Percentiles rank a stretch among this genome's conserved stretches.
Conservation (phyloP, 1,140 invertebrate species). For the Panagrolaimus sp. region DNA sequence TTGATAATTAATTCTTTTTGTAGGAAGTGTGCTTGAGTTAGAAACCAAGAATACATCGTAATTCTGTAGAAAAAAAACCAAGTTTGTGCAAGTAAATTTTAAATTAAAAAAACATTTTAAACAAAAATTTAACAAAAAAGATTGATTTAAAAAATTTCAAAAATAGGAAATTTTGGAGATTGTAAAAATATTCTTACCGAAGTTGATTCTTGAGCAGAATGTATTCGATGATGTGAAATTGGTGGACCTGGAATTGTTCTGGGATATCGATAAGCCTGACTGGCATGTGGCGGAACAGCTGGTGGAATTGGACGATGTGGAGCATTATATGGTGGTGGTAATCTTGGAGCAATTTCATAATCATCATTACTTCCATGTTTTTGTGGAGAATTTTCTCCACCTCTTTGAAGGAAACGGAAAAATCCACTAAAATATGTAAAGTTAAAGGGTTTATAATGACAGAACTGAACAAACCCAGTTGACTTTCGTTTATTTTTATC, state of each 20-base stretch:
- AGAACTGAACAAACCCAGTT: not conserved
- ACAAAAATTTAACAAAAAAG: not conserved
- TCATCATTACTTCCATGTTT: not conserved
- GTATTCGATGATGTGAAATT: too few species aligned
- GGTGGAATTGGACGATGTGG: not conserved
- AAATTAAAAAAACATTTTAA: too few species aligned
- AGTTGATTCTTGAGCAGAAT: too few species aligned
- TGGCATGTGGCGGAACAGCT: not conserved
- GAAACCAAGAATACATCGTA: too few species aligned
- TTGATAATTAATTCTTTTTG: too few species aligned
- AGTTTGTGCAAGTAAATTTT: too few species aligned
- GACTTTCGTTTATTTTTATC: not conserved
- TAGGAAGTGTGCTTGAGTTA: too few species aligned
- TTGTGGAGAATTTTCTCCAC: conserved; percentile 3
- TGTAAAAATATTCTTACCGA: not conserved
- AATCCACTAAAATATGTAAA: not conserved
- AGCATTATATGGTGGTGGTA: conserved; percentile 3
- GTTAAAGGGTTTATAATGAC: not conserved
- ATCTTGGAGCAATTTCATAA: not conserved
- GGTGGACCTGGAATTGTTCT: not conserved
- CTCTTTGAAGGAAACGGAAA: not conserved
- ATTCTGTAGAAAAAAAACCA: too few species aligned
- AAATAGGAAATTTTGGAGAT: not conserved
- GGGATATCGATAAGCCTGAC: not conserved
- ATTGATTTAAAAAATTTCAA: not conserved